Evolutionary conservation across 2,113 vertebrate genomes (phyloP).

Genomic region (Xiphophorus maculatus): DNA sequence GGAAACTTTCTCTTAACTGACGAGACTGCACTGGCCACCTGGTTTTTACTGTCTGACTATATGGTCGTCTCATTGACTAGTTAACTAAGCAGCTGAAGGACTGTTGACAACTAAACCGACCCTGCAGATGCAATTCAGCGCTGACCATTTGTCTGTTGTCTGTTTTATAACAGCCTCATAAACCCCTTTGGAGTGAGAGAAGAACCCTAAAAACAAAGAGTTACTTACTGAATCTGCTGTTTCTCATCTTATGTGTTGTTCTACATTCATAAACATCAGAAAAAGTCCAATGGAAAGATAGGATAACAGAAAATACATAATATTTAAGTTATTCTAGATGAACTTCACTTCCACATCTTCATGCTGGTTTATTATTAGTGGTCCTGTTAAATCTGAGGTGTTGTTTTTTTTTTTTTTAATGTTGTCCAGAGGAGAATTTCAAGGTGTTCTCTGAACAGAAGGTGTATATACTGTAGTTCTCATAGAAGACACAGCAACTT

Average conservation of each 20-base stretch:
- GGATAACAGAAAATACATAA: constrained; percentile 46
- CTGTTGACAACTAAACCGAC: constrained; percentile 42
- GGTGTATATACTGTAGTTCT: neutral
- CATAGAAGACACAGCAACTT: neutral
- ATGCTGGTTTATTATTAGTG: constrained; percentile 43
- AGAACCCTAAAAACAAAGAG: constrained; percentile 68
- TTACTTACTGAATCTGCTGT: constrained; percentile 80
- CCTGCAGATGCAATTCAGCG: constrained; percentile 59
- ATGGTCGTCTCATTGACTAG: constrained; percentile 40
- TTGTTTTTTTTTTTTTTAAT: neutral
- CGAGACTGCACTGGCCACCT: constrained; percentile 12
- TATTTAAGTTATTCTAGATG: constrained; percentile 48
- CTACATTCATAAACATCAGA: constrained; percentile 57
- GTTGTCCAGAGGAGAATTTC: too few relatives aligned
- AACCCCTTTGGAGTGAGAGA: constrained; percentile 66
- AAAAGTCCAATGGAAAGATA: constrained; percentile 53
- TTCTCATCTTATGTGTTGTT: constrained; percentile 58
- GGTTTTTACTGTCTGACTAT: constrained; percentile 24
- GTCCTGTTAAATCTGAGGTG: constrained; percentile 44
- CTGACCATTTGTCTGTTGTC: constrained; percentile 79
- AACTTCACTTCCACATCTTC: constrained; percentile 10
- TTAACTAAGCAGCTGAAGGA: constrained; percentile 55
- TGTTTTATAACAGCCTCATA: constrained; percentile 75
- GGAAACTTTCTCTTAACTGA: neutral
- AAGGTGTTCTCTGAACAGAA: neutral